phyloP scores from a whole-genome alignment of 2,888 invertebrate species.

The Drosophila affinis region DNA sequence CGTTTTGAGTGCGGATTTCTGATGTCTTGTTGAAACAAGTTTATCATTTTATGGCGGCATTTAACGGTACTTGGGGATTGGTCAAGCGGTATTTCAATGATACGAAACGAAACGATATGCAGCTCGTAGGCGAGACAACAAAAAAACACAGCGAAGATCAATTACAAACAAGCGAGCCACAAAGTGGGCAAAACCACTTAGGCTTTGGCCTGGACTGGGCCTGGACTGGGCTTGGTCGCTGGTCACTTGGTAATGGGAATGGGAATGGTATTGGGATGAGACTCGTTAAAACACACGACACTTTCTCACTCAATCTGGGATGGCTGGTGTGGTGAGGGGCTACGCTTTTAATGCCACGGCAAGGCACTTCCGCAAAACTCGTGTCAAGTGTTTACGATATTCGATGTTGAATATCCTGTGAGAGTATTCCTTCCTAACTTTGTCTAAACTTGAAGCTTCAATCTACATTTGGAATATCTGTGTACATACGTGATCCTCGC shows the following conservation, averaged over 20 bases:
- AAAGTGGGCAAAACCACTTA: constrained; percentile 26
- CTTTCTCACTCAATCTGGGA: background rate
- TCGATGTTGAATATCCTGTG: no score
- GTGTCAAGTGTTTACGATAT: no score
- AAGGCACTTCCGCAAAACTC: no score
- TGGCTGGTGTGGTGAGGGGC: background rate
- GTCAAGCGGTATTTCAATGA: constrained; percentile 27
- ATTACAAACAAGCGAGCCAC: constrained; percentile 38
- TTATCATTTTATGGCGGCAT: constrained; percentile 17
- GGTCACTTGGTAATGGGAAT: background rate
- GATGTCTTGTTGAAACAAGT: constrained; percentile 3
- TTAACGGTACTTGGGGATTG: constrained; percentile 31
- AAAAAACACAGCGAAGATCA: constrained; percentile 26
- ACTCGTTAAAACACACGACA: background rate
- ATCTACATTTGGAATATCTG: no score
- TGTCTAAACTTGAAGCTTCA: no score
- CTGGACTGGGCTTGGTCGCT: background rate
- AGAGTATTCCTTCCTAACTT: no score
- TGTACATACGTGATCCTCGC: background rate
- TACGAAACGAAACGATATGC: background rate
- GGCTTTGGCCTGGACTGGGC: background rate
- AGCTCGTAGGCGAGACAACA: constrained; percentile 3
- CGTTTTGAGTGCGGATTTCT: background rate
- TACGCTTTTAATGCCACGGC: no score
- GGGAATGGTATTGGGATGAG: background rate